Conservation (phyloP, 1,140 invertebrate genomes). For the Lasioglossum albipes region DNA sequence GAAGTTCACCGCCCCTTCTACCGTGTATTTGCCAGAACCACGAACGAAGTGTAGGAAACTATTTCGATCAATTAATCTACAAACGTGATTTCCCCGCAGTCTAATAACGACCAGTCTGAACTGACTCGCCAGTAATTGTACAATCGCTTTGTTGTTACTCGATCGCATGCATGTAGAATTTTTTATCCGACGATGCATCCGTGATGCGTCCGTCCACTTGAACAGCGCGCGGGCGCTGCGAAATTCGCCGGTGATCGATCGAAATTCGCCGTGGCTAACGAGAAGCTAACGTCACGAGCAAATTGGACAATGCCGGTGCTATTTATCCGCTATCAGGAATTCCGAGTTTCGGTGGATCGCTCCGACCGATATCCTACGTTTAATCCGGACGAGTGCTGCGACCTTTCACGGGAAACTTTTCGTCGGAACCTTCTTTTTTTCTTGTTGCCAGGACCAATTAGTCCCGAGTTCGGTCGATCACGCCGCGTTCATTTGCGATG, state of each 20-base stretch:
- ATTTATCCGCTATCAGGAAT: constrained; percentile 37
- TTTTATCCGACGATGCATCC: background rate
- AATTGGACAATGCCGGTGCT: constrained; percentile 17
- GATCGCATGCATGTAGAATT: background rate
- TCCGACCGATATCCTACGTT: background rate
- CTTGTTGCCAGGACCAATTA: background rate
- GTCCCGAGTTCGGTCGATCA: background rate
- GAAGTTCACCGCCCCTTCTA: too few relatives aligned
- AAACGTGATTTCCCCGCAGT: too few relatives aligned
- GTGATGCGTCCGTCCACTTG: background rate
- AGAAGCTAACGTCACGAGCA: constrained; percentile 18
- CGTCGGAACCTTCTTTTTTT: constrained; percentile 1
- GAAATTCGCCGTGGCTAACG: constrained; percentile 7
- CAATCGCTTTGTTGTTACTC: too few relatives aligned
- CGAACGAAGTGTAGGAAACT: too few relatives aligned
- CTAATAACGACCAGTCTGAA: too few relatives aligned
- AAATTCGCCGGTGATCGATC: constrained; percentile 2
- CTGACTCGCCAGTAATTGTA: too few relatives aligned
- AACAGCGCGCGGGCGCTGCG: background rate
- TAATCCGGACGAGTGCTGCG: background rate
- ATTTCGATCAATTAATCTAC: too few relatives aligned
- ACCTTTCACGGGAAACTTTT: constrained; percentile 16
- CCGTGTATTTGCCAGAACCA: too few relatives aligned
- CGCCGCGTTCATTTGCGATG: background rate
- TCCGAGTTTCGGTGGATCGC: constrained; percentile 24